Conservation (phyloP, 2,113 vertebrate genomes). For the Gallinago paraguaiae region DNA sequence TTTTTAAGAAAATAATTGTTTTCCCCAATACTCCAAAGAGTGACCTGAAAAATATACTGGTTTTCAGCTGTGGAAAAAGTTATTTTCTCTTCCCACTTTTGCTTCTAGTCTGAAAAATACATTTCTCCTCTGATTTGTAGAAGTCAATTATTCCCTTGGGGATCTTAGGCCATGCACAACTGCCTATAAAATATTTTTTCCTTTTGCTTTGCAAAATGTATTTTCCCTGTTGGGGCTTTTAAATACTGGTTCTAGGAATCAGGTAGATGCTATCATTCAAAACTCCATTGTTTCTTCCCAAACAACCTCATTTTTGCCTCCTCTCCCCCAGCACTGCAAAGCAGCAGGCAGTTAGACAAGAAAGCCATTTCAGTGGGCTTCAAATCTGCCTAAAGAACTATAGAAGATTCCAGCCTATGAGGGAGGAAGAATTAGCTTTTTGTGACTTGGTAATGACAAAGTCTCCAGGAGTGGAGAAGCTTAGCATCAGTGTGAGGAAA, state of each 20-base stretch:
- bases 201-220: neutral
- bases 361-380: neutral
- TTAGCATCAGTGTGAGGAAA: neutral
- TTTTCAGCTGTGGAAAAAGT: neutral
- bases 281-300: neutral
- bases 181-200: neutral
- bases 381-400: neutral
- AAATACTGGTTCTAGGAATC: neutral
- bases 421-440: neutral
- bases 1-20: neutral
- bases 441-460: neutral
- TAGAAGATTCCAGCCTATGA: neutral
- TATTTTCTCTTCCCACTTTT: neutral
- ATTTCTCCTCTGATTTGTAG: slow-evolving; percentile 7
- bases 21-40: neutral
- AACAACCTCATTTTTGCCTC: neutral
- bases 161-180: neutral
- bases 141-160: slow-evolving; percentile 5
- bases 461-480: neutral
- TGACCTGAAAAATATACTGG: neutral
- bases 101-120: neutral
- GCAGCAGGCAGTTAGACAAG: neutral
- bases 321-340: neutral
- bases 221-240: neutral
- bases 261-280: neutral